These are phyloP conservation scores for Opisthocomus hoazin DNA, from an alignment of 2,113 vertebrate genomes.

Conservation along the genomic window DNA sequence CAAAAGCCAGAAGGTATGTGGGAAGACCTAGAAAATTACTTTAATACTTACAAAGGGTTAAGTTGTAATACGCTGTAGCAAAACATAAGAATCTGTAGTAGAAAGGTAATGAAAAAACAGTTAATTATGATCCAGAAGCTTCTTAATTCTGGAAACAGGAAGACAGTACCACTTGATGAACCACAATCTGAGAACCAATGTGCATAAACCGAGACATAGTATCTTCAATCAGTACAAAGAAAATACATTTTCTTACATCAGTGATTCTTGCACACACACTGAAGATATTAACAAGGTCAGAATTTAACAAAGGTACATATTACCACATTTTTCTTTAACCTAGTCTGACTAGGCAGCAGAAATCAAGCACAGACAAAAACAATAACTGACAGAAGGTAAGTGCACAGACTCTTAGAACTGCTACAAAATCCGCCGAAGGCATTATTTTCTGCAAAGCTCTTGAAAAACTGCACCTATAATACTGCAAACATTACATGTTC, in stretches of 20 bases:
- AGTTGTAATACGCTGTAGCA: not conserved
- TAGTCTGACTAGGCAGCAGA: not conserved
- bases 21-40: not conserved
- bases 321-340: not conserved
- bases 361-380: not conserved
- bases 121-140: not conserved
- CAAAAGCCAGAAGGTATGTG: not conserved
- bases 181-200: not conserved
- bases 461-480: not conserved
- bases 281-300: not conserved
- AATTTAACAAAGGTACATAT: not conserved
- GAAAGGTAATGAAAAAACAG: not conserved
- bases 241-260: not conserved
- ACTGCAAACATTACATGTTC: not conserved
- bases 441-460: not conserved
- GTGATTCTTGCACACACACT: not conserved
- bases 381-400: not conserved
- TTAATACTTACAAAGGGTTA: not conserved
- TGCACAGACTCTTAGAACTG: not conserved
- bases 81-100: too few relatives aligned
- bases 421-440: not conserved
- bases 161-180: not conserved
- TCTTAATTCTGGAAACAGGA: not conserved
- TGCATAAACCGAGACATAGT: not conserved
- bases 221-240: not conserved